Evolutionary conservation across 2,113 vertebrate genomes (phyloP), one percentile per base, ranked within the genome.

Genomic region (Otolemur garnettii): DNA sequence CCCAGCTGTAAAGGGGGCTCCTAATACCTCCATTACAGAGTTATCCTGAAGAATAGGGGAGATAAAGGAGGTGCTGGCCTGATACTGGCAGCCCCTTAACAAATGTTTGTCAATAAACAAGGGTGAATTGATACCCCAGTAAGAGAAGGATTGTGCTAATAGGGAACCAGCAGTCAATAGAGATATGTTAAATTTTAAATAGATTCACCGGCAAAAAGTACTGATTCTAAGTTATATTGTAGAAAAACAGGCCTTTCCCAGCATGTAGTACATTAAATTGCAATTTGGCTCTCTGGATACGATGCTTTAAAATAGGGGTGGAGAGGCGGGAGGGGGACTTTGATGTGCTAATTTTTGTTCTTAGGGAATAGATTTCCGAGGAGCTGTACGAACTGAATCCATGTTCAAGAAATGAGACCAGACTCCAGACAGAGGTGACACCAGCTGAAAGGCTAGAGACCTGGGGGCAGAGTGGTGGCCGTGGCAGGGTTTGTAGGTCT

Each of bases 61-160:
- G 66, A 45, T 50, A 30, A 79, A 11, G 6, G 57, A 77, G 75
- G 57, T 19, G 69, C 59, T 9, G 12, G 35, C 7, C 33, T 59
- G 9, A 59, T 28, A 33, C 12, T 42, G 11, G 5, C 30, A 59
- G 64, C 28, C 55, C 30, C 72, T 97, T 89, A 87, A 91, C 28
- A 78, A 97, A 60, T 72, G 35, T 69, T 42, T n/a, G 26, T 82
- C 18, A 87, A 60, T 93, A 95, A 95, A 89, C 30, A 68, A 57
- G 24, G 89, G 57, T 66, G 35, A 84, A 87, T 80, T 22, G 79
- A 80, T 1, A 91, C 90, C 38, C 18, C 28, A 64, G 26, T 62
- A 72, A 75, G 68, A 77, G 79, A 93, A 14, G 50, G 42, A 74
- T 50, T 64, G 64, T 42, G 59, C 26, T 59, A 35, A 71, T 14